A percentile compares a stretch with the other conserved stretches of the same genome.
Conservation (phyloP, 2,888 invertebrate genomes). For the Trachelus tabidus region DNA sequence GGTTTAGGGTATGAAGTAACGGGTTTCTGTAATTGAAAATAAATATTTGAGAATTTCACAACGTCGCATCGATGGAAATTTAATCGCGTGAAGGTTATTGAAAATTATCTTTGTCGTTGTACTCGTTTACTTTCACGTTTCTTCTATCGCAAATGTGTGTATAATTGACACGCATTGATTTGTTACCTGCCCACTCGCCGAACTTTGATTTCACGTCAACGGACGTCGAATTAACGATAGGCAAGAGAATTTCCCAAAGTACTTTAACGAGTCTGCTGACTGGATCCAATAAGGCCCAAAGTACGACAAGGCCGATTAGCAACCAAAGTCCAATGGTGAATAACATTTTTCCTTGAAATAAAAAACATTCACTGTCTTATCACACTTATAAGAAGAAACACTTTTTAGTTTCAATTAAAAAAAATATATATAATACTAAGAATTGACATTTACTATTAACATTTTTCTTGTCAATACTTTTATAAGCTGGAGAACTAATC, state of each 20-base stretch:
- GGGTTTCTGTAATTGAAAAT: too few species aligned
- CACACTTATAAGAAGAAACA: too few species aligned
- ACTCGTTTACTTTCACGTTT: too few species aligned
- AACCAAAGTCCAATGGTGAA: slow-evolving; percentile 47
- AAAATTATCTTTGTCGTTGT: too few species aligned
- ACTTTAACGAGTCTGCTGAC: slow-evolving; percentile 37
- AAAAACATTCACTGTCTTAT: not conserved
- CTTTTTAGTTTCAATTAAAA: not conserved
- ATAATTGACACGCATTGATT: too few species aligned
- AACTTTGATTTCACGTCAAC: slow-evolving; percentile 68
- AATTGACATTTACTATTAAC: not conserved
- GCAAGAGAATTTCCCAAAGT: slow-evolving; percentile 52
- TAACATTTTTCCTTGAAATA: slow-evolving; percentile 42
- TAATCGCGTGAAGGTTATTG: too few species aligned
- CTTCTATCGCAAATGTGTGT: too few species aligned
- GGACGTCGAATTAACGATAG: slow-evolving; percentile 47
- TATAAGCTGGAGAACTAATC: not conserved
- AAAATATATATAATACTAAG: not conserved
- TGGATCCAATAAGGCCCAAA: slow-evolving; percentile 50
- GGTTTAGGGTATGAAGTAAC: too few species aligned
- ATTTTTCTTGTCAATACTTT: not conserved
- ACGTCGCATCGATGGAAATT: too few species aligned
- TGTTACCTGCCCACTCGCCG: slow-evolving; percentile 87
- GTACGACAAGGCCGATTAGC: slow-evolving; percentile 38
- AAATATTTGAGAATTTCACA: too few species aligned